phyloP scores from a whole-genome alignment of 2,113 vertebrate genomes.

The Dendropsophus ebraccatus region DNA sequence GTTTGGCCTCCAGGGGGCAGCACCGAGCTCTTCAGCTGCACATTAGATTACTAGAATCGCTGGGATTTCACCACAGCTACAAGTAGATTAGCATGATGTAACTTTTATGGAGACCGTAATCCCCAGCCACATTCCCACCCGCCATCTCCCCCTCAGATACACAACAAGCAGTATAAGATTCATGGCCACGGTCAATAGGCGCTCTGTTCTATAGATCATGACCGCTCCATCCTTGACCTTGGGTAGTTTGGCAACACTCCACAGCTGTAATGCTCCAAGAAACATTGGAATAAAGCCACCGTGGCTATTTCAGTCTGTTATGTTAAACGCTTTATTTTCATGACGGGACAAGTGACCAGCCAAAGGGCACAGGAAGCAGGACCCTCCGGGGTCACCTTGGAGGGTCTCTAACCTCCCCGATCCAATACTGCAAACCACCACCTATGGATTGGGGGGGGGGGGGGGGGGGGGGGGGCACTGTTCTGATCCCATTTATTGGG shows the following conservation, averaged over 20 bases:
- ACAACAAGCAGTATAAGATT: not conserved
- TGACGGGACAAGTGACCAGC: not conserved
- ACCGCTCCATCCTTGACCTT: not conserved
- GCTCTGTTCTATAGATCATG: not conserved
- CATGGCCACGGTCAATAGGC: not conserved
- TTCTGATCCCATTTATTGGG: too few species aligned
- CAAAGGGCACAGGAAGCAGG: not conserved
- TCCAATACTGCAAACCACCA: too few species aligned
- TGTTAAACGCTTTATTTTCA: not conserved
- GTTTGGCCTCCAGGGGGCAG: not conserved
- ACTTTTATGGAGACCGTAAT: not conserved
- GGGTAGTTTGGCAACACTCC: conserved; percentile 11
- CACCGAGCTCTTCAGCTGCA: not conserved
- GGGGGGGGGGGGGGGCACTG: too few species aligned
- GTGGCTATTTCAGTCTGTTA: not conserved
- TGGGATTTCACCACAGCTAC: not conserved
- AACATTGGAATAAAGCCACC: not conserved
- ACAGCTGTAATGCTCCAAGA: not conserved
- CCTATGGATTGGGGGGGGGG: too few species aligned
- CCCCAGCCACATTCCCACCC: too few species aligned
- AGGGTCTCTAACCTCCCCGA: too few species aligned
- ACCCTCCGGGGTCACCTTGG: not conserved
- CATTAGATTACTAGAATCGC: not conserved
- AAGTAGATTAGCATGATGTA: not conserved
- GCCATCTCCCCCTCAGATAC: not conserved